phyloP scores from a whole-genome alignment of 2,113 vertebrate genomes.

The Ammospiza nelsoni region DNA sequence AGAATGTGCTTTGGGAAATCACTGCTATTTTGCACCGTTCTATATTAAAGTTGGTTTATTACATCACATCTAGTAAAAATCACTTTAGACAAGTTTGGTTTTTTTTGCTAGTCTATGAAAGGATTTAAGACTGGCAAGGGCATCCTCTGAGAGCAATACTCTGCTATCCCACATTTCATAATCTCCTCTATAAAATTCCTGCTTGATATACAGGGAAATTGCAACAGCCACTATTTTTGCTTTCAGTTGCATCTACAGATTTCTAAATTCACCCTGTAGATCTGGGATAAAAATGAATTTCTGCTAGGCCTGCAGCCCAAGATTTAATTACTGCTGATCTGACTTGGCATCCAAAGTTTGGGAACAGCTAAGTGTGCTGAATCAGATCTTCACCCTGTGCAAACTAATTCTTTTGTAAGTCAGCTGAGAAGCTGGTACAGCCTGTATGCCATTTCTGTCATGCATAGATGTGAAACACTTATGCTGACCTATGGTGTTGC shows the following conservation, averaged over 20 bases:
- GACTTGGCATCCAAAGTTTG: constrained; percentile 25
- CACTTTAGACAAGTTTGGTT: not conserved
- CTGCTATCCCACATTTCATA: not conserved
- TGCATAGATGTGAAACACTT: not conserved
- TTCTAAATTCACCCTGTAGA: not conserved
- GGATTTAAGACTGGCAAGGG: not conserved
- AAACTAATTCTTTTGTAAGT: not conserved
- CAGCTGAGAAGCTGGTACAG: not conserved
- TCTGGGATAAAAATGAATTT: not conserved
- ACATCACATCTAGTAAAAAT: constrained; percentile 31
- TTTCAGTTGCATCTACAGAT: not conserved
- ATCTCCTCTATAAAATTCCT: not conserved
- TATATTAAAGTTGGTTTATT: constrained; percentile 18
- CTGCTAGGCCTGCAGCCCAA: not conserved
- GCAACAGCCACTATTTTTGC: not conserved
- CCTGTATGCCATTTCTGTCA: not conserved
- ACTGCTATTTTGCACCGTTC: not conserved
- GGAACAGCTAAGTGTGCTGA: constrained; percentile 40
- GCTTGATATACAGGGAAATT: not conserved
- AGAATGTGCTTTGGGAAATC: not conserved
- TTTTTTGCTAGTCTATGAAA: not conserved
- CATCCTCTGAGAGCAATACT: not conserved
- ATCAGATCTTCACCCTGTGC: not conserved
- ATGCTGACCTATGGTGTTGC: not conserved
- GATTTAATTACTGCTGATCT: constrained; percentile 24